Percentiles rank a stretch among this genome's conserved stretches.
Evolutionary conservation across 1,140 invertebrate genomes (phyloP).

Genomic region (Pseudomyrmex concolor): DNA sequence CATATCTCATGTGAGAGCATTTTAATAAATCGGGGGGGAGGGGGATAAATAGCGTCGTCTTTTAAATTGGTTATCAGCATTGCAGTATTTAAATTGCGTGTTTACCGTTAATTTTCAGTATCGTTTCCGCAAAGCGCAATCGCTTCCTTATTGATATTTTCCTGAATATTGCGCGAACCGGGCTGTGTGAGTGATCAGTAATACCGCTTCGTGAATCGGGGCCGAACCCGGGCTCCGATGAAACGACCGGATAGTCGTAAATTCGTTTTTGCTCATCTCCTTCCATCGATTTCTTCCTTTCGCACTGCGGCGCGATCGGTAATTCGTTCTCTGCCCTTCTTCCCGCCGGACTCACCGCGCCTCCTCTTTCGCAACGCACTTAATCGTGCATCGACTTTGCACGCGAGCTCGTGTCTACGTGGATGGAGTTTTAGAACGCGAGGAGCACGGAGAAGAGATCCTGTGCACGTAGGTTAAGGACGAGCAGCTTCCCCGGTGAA

Average conservation of each 20-base stretch:
- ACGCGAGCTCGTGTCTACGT: conserved; percentile 61
- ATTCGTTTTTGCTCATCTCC: conserved; percentile 68
- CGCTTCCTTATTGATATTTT: conserved; percentile 32
- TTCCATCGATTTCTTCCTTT: conserved; percentile 55
- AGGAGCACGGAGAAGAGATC: not conserved
- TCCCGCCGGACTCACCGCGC: not conserved
- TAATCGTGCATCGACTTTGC: conserved; percentile 67
- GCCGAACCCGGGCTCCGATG: conserved; percentile 39
- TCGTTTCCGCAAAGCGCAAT: not conserved
- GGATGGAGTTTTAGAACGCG: conserved; percentile 32
- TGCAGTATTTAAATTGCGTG: not conserved
- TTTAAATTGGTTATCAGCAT: not conserved
- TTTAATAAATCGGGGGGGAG: not conserved
- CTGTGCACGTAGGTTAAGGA: not conserved
- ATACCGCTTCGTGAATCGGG: not conserved
- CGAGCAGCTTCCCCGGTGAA: conserved; percentile 54
- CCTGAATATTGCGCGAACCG: conserved; percentile 18
- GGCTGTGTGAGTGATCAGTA: not conserved
- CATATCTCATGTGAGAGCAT: not conserved
- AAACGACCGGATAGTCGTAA: conserved; percentile 70
- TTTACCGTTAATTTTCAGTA: conserved; percentile 2
- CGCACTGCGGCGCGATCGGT: conserved; percentile 62
- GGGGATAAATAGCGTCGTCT: not conserved
- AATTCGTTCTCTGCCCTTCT: conserved; percentile 57
- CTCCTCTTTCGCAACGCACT: conserved; percentile 49